Conservation (phyloP, 1,140 invertebrate species). For the Whitmania pigra region DNA sequence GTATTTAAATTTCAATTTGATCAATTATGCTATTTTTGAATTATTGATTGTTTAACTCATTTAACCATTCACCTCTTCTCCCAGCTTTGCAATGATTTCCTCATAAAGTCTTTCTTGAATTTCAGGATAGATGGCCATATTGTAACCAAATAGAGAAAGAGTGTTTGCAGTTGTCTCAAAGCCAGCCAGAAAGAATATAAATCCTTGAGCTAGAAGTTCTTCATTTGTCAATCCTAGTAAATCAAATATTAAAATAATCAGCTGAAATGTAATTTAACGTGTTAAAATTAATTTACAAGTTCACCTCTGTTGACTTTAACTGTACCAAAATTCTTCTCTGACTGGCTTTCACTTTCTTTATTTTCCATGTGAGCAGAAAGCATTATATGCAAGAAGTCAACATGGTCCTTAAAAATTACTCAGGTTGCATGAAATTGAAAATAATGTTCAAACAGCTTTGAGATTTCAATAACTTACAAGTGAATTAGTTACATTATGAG, state of each 20-base stretch:
- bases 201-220: conserved; percentile 54
- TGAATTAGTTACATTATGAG: no score
- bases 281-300: no score
- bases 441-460: no score
- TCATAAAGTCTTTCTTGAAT: conserved; percentile 47
- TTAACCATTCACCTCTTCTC: conserved; percentile 41
- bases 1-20: not conserved
- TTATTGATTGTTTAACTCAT: conserved; percentile 27
- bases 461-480: no score
- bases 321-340: conserved; percentile 14
- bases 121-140: conserved; percentile 48
- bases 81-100: conserved; percentile 45
- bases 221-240: conserved; percentile 35
- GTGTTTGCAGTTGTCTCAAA: conserved; percentile 52
- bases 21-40: not conserved
- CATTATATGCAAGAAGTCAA: conserved; percentile 29
- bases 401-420: conserved; percentile 10
- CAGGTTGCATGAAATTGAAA: conserved; percentile 28
- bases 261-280: no score
- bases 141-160: conserved; percentile 46
- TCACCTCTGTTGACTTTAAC: no score
- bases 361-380: conserved; percentile 24
- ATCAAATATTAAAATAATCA: no score
- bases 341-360: not conserved
- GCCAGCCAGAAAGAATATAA: conserved; percentile 55